Conservation (phyloP, 2,888 invertebrate genomes). For the Agrotis segetum region DNA sequence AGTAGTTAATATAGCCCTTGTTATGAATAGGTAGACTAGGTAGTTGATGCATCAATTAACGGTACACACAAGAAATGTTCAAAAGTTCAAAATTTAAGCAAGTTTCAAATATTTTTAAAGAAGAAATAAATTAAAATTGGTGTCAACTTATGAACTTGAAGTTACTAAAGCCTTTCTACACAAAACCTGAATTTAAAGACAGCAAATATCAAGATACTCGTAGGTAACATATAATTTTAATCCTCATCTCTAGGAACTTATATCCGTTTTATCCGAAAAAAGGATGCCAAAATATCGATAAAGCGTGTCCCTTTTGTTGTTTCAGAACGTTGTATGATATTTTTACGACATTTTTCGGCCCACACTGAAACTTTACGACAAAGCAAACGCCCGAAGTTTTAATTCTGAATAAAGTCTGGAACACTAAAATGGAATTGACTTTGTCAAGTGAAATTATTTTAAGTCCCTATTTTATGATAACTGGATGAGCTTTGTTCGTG, state of each 20-base stretch:
- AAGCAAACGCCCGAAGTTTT: slow-evolving; percentile 64
- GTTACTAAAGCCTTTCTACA: too few species aligned
- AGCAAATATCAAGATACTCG: slow-evolving; percentile 37
- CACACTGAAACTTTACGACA: slow-evolving; percentile 55
- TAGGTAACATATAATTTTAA: slow-evolving; percentile 26
- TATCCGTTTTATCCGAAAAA: slow-evolving; percentile 47
- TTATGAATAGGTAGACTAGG: too few species aligned
- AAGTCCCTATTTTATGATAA: slow-evolving; percentile 62
- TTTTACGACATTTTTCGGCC: slow-evolving; percentile 63
- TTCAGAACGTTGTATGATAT: slow-evolving; percentile 60
- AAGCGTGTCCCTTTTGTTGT: slow-evolving; percentile 49
- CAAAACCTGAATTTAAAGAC: slow-evolving; percentile 29
- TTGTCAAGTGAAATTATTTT: slow-evolving; percentile 63
- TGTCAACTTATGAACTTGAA: too few species aligned
- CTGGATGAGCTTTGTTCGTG: slow-evolving; percentile 58
- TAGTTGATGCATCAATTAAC: too few species aligned
- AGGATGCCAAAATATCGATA: slow-evolving; percentile 53
- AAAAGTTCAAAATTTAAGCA: too few species aligned
- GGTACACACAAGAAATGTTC: too few species aligned
- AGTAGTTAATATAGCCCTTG: too few species aligned
- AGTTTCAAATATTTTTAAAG: too few species aligned
- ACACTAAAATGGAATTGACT: slow-evolving; percentile 66
- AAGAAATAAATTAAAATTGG: too few species aligned
- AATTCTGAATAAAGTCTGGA: slow-evolving; percentile 63
- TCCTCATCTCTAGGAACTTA: slow-evolving; percentile 28